Percentiles rank a stretch among this genome's conserved stretches.
Conservation (phyloP, 2,113 vertebrate genomes). For the Lampris megalopsis region DNA sequence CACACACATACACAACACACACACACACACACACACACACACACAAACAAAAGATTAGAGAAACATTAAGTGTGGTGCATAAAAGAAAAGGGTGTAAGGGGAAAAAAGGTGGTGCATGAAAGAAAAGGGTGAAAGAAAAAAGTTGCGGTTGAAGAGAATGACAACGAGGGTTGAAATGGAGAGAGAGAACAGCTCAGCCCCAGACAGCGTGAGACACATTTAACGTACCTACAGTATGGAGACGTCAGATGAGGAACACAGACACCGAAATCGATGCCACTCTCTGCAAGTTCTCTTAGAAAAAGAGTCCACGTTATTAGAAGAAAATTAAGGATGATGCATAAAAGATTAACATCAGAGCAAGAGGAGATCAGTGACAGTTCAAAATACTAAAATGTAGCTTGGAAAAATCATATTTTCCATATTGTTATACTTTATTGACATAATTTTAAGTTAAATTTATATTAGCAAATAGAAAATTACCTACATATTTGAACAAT, state of each 20-base stretch:
- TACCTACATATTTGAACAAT: background rate
- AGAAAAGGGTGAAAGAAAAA: background rate
- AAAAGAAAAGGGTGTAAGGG: background rate
- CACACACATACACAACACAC: slow-evolving; percentile 4
- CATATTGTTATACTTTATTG: background rate
- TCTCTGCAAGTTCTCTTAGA: too few relatives aligned
- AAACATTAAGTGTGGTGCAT: background rate
- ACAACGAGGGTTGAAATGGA: background rate
- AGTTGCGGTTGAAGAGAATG: background rate
- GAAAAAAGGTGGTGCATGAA: background rate
- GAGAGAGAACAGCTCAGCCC: background rate
- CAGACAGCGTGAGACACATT: slow-evolving; percentile 25
- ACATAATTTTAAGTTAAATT: background rate
- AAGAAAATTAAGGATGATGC: background rate
- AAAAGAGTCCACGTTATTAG: too few relatives aligned
- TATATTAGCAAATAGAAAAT: slow-evolving; percentile 9
- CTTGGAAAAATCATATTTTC: background rate
- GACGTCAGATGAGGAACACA: background rate
- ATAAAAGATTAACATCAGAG: background rate
- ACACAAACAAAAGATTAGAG: background rate
- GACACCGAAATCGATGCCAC: too few relatives aligned
- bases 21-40: background rate
- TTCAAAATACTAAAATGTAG: too few relatives aligned
- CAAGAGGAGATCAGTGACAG: too few relatives aligned
- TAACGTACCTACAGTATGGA: slow-evolving; percentile 12